phyloP scores from a whole-genome alignment of 2,888 invertebrate genomes.

The Clistopyga incitator region DNA sequence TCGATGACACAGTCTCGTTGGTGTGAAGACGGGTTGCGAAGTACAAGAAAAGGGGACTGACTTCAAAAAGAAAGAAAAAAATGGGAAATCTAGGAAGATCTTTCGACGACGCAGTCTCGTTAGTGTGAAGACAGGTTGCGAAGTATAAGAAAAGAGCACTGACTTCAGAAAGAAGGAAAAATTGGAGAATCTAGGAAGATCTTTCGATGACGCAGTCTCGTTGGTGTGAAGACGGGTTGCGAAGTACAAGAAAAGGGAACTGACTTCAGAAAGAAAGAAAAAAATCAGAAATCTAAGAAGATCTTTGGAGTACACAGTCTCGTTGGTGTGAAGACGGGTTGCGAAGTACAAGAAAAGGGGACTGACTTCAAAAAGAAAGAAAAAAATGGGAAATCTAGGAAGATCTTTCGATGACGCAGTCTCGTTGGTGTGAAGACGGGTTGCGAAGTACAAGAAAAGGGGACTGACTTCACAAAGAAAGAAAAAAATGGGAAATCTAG shows the following conservation, averaged over 20 bases:
- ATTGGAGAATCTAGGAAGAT: neutral
- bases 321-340: neutral
- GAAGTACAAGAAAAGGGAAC: too few species aligned
- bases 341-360: neutral
- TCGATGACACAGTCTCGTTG: neutral
- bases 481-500: too few species aligned
- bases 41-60: conserved; percentile 1
- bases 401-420: conserved; percentile 26
- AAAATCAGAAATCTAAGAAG: too few species aligned
- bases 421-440: neutral
- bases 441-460: too few species aligned
- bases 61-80: conserved; percentile 12
- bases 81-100: conserved; percentile 31
- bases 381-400: conserved; percentile 23
- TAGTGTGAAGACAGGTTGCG: neutral
- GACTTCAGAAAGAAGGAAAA: too few species aligned
- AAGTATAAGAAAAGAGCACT: too few species aligned
- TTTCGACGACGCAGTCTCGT: conserved; percentile 4
- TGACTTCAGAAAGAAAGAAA: too few species aligned
- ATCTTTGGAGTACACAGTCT: conserved; percentile 25
- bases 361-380: neutral
- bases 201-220: conserved; percentile 18
- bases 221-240: neutral
- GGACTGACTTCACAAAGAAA: too few species aligned
- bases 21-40: neutral